Conservation (phyloP, 1,140 invertebrate genomes). For the Liolophura sinensis region DNA sequence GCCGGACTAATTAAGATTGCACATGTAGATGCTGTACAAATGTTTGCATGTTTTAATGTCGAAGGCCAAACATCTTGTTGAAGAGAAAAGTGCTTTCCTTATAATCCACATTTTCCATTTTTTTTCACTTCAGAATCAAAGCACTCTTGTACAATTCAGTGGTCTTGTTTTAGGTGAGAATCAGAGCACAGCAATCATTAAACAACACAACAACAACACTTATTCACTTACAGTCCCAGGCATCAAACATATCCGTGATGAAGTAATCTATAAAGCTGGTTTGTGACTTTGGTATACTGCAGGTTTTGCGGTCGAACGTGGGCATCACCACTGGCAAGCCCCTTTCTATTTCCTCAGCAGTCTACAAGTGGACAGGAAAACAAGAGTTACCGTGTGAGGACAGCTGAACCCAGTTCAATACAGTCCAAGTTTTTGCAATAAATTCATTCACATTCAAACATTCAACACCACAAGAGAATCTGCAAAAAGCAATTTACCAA, state of each 20-base stretch:
- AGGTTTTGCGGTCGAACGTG: constrained; percentile 88
- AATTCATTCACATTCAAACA: too few relatives aligned
- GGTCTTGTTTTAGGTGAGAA: constrained; percentile 1
- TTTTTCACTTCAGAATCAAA: neutral
- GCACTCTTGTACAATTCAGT: neutral
- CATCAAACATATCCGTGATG: constrained; percentile 95
- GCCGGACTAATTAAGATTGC: neutral
- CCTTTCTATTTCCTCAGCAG: constrained; percentile 86
- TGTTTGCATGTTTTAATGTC: neutral
- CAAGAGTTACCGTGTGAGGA: neutral
- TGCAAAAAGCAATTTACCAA: too few relatives aligned
- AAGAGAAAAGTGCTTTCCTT: too few relatives aligned
- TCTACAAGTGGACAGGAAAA: constrained; percentile 65
- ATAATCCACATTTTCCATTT: too few relatives aligned
- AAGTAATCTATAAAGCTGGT: constrained; percentile 97
- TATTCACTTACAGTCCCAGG: constrained; percentile 82
- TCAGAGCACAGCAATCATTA: neutral
- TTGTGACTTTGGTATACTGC: constrained; percentile 95
- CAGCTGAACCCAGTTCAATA: neutral
- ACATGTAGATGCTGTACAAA: neutral
- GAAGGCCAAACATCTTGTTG: neutral
- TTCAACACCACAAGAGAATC: too few relatives aligned
- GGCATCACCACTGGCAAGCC: constrained; percentile 94
- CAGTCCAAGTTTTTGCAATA: too few relatives aligned
- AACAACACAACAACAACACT: neutral